These are phyloP conservation scores for Lanistes nyassanus DNA, from an alignment of 1,140 invertebrate genomes.

Conservation along the genomic window DNA sequence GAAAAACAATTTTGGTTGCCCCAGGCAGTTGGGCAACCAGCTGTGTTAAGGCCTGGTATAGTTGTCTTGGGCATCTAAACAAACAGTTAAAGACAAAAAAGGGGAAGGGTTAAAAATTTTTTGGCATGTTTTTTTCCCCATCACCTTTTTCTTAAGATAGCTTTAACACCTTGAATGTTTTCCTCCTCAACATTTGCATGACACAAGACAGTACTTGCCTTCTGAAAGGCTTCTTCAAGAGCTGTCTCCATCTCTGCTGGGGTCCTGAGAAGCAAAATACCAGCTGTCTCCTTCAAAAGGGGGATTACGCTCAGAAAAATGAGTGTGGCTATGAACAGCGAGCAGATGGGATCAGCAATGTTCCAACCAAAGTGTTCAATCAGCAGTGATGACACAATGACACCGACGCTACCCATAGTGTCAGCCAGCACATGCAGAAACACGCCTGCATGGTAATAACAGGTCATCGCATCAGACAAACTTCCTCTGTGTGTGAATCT, in stretches of 20 bases:
- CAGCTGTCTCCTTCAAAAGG: slow-evolving; percentile 70
- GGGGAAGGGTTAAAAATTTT: no score
- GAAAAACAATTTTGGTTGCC: no score
- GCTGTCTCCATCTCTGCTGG: slow-evolving; percentile 50
- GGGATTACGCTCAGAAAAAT: slow-evolving; percentile 73
- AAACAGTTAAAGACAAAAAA: no score
- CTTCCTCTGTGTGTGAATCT: no score
- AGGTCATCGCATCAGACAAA: no score
- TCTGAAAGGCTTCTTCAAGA: slow-evolving; percentile 49
- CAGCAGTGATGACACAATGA: slow-evolving; percentile 74
- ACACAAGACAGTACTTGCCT: slow-evolving; percentile 45
- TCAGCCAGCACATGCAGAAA: slow-evolving; percentile 75
- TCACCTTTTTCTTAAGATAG: not conserved
- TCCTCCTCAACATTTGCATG: not conserved
- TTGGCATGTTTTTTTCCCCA: not conserved
- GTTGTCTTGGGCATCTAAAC: no score
- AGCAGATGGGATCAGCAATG: slow-evolving; percentile 76
- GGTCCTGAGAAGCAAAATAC: slow-evolving; percentile 66
- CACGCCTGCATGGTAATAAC: slow-evolving; percentile 68
- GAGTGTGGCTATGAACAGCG: slow-evolving; percentile 73
- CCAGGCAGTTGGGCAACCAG: no score
- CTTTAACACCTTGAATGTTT: not conserved
- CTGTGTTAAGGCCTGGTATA: no score
- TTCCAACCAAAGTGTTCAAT: slow-evolving; percentile 74
- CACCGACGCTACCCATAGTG: slow-evolving; percentile 74